Evolutionary conservation across 2,113 vertebrate genomes (phyloP).

Genomic region (Chunga burmeisteri): DNA sequence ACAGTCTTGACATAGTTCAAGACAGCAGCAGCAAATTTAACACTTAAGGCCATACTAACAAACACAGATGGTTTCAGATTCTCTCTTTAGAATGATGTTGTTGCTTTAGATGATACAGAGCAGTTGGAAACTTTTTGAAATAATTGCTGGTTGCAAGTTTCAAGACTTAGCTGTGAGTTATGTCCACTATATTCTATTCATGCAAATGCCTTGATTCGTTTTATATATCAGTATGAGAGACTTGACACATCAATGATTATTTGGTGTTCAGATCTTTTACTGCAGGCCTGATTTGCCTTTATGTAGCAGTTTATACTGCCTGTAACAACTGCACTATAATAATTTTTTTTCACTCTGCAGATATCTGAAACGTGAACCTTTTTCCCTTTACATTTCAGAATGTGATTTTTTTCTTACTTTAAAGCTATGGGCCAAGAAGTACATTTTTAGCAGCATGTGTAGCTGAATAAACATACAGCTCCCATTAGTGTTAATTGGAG

Average conservation of each 20-base stretch:
- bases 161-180: slow-evolving; percentile 6
- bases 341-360: not conserved
- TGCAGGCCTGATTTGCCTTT: slow-evolving; percentile 6
- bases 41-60: slow-evolving; percentile 58
- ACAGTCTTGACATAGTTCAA: slow-evolving; percentile 51
- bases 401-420: not conserved
- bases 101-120: slow-evolving; percentile 8
- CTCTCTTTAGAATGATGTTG: not conserved
- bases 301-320: not conserved
- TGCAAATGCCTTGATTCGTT: not conserved
- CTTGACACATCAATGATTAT: slow-evolving; percentile 3
- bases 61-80: slow-evolving; percentile 41
- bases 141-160: slow-evolving; percentile 5
- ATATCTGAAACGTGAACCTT: not conserved
- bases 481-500: not conserved
- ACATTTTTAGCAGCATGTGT: not conserved
- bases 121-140: slow-evolving; percentile 25
- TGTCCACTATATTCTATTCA: not conserved
- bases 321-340: not conserved
- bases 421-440: not conserved
- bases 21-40: slow-evolving; percentile 49
- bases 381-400: not conserved
- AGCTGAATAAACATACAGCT: slow-evolving; percentile 3
- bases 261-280: slow-evolving; percentile 13
- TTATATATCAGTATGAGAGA: not conserved